Evolutionary conservation across 2,797 vertebrate genomes (phyloP), one percentile per base, ranked within the genome.

Genomic region (Momotus momota): DNA sequence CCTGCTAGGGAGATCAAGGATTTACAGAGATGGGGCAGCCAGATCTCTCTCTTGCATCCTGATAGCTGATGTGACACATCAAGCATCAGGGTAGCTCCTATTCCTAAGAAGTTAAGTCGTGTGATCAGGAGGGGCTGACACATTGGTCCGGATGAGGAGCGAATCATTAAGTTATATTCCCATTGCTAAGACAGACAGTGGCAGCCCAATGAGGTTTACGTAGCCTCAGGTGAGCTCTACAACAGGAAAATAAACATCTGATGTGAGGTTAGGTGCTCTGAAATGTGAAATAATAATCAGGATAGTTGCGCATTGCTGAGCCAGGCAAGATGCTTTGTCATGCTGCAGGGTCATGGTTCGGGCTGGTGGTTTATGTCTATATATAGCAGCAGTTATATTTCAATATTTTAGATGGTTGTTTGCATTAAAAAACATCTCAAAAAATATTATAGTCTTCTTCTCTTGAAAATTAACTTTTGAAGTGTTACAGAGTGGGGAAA

Each of bases 121-220:
- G 51, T 2, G 0, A 91, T 89, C 90, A 81, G 88, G 75, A 95
- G 91, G 88, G 70, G 73, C 83, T 97, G 97, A 97, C 96, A 96
- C 7, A 18, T 40, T 74, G 94, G 94, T 64, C 94, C 19, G 31
- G 93, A 90, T 7, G 21, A 96, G 87, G 81, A 86, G 86, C 0
- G 57, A 94, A 91, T 95, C 95, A 94, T 97, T 97, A 97, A 90
- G 83, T 94, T 93, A 70, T 86, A 96, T 95, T 94, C 92, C 94
- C 91, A 45, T 41, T n/a, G 60, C 82, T 73, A 83, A 95, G 94
- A 96, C 95, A 94, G 96, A 58, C 85, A 86, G 93, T 15, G 13
- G 90, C 94, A 92, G 92, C 89, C 91, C 81, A n/a, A 55, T 5
- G 35, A 93, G 84, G 61, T 79, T 94, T 70, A 12, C 0, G 52